phyloP scores from a whole-genome alignment of 2,113 vertebrate genomes.

The Cinclus cinclus region DNA sequence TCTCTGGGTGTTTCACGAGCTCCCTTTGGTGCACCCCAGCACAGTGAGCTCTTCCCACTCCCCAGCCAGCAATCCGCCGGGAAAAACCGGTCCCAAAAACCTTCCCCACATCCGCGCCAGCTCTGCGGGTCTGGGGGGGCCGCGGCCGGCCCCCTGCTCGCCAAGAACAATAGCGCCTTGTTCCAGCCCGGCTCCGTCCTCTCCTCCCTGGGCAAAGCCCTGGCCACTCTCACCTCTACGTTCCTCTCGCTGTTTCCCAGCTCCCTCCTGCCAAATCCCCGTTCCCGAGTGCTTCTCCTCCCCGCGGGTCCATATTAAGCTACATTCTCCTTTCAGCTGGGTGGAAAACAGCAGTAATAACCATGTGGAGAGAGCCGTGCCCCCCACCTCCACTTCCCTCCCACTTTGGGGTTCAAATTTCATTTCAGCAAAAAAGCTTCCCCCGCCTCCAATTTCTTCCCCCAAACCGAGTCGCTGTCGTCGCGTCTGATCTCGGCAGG shows the following conservation, averaged over 20 bases:
- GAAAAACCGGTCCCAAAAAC: slow-evolving; percentile 24
- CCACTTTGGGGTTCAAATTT: slow-evolving; percentile 67
- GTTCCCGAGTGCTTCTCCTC: slow-evolving; percentile 51
- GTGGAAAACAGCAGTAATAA: slow-evolving; percentile 67
- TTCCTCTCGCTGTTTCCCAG: slow-evolving; percentile 35
- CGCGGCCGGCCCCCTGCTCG: not conserved
- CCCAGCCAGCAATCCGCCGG: not conserved
- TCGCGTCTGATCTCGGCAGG: slow-evolving; percentile 66
- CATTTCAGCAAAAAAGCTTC: slow-evolving; percentile 64
- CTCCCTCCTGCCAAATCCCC: slow-evolving; percentile 41
- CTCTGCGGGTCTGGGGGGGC: slow-evolving; percentile 28
- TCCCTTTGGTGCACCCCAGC: not conserved
- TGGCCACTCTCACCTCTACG: slow-evolving; percentile 44
- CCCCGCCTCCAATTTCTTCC: slow-evolving; percentile 65
- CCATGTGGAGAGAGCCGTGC: slow-evolving; percentile 62
- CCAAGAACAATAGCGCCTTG: slow-evolving; percentile 53
- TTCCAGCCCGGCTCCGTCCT: slow-evolving; percentile 8
- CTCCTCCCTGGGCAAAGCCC: slow-evolving; percentile 26
- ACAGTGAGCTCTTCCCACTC: not conserved
- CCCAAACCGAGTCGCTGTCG: slow-evolving; percentile 55
- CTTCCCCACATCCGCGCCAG: slow-evolving; percentile 11
- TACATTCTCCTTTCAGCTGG: slow-evolving; percentile 67
- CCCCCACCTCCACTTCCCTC: slow-evolving; percentile 66
- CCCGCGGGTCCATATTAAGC: slow-evolving; percentile 60
- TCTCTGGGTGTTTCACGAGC: fast-evolving